Evolutionary conservation across 64 coral and sea anemone species (phyloP), one percentile per base, ranked within the genome.

Genomic region (Pocillopora verrucosa): DNA sequence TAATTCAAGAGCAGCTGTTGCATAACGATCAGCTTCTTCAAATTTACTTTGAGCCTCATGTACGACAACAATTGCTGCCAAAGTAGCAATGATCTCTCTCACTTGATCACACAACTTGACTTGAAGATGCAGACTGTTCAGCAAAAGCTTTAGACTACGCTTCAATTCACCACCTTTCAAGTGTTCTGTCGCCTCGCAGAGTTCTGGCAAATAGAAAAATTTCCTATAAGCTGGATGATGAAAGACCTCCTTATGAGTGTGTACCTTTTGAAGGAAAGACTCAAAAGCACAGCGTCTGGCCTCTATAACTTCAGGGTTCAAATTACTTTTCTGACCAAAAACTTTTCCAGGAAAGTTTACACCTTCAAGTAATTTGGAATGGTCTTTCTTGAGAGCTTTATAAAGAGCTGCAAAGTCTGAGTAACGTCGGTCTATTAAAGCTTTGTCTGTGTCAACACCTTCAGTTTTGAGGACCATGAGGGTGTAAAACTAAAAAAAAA

Each of bases 341-440:
- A 95, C 81, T 93, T 99, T 99, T 76, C 93, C 95, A 20, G 97
- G 97, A 74, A 99, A 91, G 90, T 67, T 78, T 15, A 95, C 88
- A 41, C 88, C 90, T 16, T 65, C 58, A 16, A 99, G 37, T 22
- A 99, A 56, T 41, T 80, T 89, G 26, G 97, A 85, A 59, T 86
- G 92, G 6, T 84, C 75, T 89, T 95, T 99, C 75, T 89, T 95
- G 20, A 99, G 89, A 34, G 90, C 88, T 76, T 95, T 99, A 86
- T 88, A 93, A 17, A 99, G 91, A 61, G 90, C 93, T 78, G 80
- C 73, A 73, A 95, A 99, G 61, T 99, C 94, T 51, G 97, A 99
- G 77, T 95, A 99, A 24, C 97, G 87, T 59, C 92, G 90, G 74
- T 95, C 91, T 37, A 99, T 91, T 19, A 95, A 36, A 37, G 97